Evolutionary conservation across 2,888 invertebrate genomes (phyloP).

Genomic region (Hydropsyche betteni): DNA sequence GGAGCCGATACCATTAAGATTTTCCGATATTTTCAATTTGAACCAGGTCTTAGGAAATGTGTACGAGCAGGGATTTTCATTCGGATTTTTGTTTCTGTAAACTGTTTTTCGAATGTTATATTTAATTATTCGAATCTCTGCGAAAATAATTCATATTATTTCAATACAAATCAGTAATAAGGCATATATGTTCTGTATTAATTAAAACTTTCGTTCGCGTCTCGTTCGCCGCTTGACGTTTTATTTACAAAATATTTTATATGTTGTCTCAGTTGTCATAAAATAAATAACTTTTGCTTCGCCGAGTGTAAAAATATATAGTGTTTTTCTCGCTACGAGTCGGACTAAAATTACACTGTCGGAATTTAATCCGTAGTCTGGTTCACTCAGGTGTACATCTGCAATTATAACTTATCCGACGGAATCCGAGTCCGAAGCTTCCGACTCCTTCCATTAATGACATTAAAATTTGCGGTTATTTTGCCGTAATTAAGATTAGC

Average conservation of each 20-base stretch:
- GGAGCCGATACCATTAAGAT: no score
- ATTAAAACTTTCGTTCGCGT: no score
- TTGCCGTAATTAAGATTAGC: background rate
- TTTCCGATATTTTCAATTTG: no score
- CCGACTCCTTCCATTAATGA: conserved; percentile 12
- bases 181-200: no score
- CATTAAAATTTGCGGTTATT: conserved; percentile 7
- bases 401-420: conserved; percentile 25
- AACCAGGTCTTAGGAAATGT: no score
- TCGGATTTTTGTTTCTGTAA: background rate
- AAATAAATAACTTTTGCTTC: no score
- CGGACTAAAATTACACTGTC: background rate
- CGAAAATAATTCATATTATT: no score
- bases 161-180: no score
- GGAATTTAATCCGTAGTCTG: background rate
- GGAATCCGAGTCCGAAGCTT: background rate
- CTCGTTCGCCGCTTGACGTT: no score
- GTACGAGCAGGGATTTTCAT: no score
- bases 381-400: conserved; percentile 27
- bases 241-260: no score
- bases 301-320: background rate
- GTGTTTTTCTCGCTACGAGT: background rate
- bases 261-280: no score
- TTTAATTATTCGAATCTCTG: background rate
- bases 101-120: background rate